Percentiles rank a stretch among this genome's conserved stretches.
Evolutionary conservation across 2,113 vertebrate genomes (phyloP).

Genomic region (Piprites chloris): DNA sequence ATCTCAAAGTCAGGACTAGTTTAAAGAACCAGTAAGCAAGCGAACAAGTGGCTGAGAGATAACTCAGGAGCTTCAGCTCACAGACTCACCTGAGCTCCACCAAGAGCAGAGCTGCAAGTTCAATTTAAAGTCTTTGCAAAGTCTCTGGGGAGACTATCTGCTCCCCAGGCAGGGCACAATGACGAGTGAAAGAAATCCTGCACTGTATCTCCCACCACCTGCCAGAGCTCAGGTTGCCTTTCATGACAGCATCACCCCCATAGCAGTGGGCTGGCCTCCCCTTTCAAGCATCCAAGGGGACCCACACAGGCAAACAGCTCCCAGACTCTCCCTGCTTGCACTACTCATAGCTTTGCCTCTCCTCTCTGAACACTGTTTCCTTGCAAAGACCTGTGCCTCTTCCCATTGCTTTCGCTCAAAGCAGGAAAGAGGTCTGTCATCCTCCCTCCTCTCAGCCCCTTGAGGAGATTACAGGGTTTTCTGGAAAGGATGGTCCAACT

Average conservation of each 20-base stretch:
- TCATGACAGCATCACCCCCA: neutral
- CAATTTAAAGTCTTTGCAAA: neutral
- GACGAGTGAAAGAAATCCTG: neutral
- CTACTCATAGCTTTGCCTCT: neutral
- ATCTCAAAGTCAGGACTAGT: neutral
- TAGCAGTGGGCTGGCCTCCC: neutral
- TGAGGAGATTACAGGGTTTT: conserved; percentile 4
- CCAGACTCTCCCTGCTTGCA: neutral
- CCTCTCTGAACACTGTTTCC: neutral
- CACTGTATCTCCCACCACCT: neutral
- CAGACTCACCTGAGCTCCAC: neutral
- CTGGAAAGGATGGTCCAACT: neutral
- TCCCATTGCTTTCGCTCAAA: neutral
- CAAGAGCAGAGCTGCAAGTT: neutral
- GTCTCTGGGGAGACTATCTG: neutral
- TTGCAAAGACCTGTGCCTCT: neutral
- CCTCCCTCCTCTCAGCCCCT: neutral
- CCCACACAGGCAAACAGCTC: neutral
- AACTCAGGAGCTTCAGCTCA: neutral
- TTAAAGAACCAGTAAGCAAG: neutral
- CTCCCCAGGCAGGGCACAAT: neutral
- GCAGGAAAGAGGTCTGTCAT: neutral
- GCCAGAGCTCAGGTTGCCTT: neutral
- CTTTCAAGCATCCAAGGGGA: fast-evolving
- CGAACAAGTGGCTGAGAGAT: fast-evolving